phyloP scores from a whole-genome alignment of 2,888 invertebrate genomes.

The Papilio protenor region DNA sequence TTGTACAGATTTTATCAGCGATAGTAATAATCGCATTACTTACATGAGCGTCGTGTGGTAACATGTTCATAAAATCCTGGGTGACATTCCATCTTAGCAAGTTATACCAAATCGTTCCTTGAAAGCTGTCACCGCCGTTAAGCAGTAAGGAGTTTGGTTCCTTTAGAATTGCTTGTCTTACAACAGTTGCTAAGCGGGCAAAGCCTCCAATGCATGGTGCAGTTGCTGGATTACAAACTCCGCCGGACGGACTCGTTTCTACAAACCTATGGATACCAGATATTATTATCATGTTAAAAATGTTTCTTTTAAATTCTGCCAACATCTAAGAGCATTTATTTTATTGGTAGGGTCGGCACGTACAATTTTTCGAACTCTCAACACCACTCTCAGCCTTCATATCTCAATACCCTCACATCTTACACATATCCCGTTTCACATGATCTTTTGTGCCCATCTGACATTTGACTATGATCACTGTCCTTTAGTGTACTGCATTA shows the following conservation, averaged over 20 bases:
- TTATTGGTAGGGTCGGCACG: no score
- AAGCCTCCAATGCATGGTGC: slow-evolving; percentile 88
- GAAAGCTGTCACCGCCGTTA: slow-evolving; percentile 88
- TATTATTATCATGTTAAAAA: no score
- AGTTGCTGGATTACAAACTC: slow-evolving; percentile 77
- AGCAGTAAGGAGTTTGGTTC: slow-evolving; percentile 87
- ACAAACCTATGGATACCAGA: slow-evolving; percentile 79
- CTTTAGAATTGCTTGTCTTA: slow-evolving; percentile 67
- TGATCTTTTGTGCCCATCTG: no score
- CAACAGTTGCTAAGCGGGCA: slow-evolving; percentile 85
- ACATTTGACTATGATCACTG: no score
- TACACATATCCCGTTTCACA: no score
- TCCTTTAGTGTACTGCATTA: no score
- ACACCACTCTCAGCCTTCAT: no score
- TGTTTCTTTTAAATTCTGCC: no score
- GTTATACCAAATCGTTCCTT: slow-evolving; percentile 91
- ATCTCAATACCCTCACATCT: no score
- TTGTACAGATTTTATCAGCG: not conserved
- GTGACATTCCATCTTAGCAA: slow-evolving; percentile 90
- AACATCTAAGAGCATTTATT: no score
- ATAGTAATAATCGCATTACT: slow-evolving; percentile 52
- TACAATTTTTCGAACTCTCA: no score
- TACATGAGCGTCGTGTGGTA: slow-evolving; percentile 92
- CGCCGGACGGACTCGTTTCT: slow-evolving; percentile 83
- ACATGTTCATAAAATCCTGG: slow-evolving; percentile 89